These are phyloP conservation scores for Sus cebifrons DNA, from an alignment of 2,797 vertebrate genomes.

Conservation along the genomic window DNA sequence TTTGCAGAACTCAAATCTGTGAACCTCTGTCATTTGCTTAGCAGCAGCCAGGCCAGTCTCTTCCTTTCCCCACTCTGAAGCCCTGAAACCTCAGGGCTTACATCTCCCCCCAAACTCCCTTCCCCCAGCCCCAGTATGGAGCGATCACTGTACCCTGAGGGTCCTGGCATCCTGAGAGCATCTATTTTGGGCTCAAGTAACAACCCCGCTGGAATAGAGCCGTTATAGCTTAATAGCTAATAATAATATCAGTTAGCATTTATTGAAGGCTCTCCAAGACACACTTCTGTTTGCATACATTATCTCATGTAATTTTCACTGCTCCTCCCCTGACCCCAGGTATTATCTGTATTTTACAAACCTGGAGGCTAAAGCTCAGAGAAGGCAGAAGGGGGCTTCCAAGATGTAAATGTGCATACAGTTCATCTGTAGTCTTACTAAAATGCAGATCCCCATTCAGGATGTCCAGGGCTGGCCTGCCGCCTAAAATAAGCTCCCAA, in stretches of 20 bases:
- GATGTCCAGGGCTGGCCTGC: background rate
- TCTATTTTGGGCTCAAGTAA: slow-evolving; percentile 34
- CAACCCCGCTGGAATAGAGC: slow-evolving; percentile 8
- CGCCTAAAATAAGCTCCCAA: background rate
- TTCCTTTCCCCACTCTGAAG: background rate
- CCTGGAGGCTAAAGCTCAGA: background rate
- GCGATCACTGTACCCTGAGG: background rate
- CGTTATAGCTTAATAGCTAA: slow-evolving; percentile 57
- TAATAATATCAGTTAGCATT: slow-evolving; percentile 55
- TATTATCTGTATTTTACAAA: slow-evolving; percentile 49
- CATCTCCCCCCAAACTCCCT: accelerated
- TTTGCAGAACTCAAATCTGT: background rate
- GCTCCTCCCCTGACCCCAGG: background rate
- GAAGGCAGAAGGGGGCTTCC: background rate
- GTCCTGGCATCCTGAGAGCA: background rate
- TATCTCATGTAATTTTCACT: slow-evolving; percentile 20
- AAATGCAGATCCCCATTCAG: background rate
- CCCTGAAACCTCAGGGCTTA: background rate
- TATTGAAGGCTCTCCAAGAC: slow-evolving; percentile 35
- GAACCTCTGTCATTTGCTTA: background rate
- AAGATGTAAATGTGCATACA: background rate
- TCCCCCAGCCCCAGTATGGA: background rate
- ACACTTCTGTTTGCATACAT: background rate
- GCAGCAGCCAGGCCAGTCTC: background rate
- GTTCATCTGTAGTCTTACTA: background rate